Base-by-base conservation (phyloP, 2,888 invertebrate species). In the Globia sparganii region DNA sequence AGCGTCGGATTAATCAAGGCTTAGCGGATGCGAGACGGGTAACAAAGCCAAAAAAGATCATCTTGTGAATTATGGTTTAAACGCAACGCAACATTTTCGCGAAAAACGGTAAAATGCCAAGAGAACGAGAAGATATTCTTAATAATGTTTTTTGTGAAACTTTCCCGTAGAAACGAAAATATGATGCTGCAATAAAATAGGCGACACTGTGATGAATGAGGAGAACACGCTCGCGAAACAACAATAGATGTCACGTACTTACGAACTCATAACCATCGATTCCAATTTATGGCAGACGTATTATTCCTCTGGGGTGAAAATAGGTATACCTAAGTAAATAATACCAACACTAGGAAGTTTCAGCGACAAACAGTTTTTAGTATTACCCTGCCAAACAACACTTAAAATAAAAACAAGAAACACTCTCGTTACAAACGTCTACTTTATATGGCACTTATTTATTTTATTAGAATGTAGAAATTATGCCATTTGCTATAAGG, bases 251-350 rank as follows among this genome's bases (percentile, higher is more conserved):
- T 93, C 94, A 94, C 94, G 94, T 93, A 93, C 91, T 94, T 90
- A 91, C 91, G 91, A 93, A 93, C 94, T 94, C 94, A 94, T 95
- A 95, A 94, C 94, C 94, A 93, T 94, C 92, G 92, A 91, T 92
- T 92, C 85, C 91, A 93, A 94, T 95, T 94, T 94, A 95, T 94
- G 91, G 91, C 86, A 87, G 89, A 91, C 91, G 89, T 93, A 93
- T 91, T 93, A 91, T 88, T 78, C 68, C 72, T 61, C 43, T 25
- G 70, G 72, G 75, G 74, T 67, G 67, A 67, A 73, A 76, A 82
- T n/a, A n/a, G n/a, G 53, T n/a, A 49, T 18, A 64, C 25, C 31
- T 71, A 40, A 53, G 61, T 34, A 64, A 53, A 64, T n/a, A 46
- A 46, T 34, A 46, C 4, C 6, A 56, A 40, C 40, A 43, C 31